phyloP scores from a whole-genome alignment of 2,797 vertebrate genomes.

The Tauraco hartlaubi region DNA sequence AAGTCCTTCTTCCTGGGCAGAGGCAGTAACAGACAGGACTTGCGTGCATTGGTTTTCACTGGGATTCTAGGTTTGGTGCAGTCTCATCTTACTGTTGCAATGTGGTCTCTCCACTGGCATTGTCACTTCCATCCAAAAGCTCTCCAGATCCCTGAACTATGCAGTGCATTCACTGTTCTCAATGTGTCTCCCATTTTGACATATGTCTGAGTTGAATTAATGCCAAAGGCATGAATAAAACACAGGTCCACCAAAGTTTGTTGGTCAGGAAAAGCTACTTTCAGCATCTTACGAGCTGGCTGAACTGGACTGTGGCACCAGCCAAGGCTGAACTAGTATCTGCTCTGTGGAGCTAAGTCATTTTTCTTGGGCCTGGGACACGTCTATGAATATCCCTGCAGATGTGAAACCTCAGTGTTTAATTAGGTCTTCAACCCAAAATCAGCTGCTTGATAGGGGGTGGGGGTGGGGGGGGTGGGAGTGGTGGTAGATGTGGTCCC shows the following conservation, averaged over 20 bases:
- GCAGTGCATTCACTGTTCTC: background rate
- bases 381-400: background rate
- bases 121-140: background rate
- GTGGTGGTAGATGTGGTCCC: background rate
- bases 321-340: background rate
- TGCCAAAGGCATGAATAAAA: background rate
- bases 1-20: background rate
- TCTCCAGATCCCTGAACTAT: background rate
- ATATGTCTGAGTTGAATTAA: background rate
- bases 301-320: background rate
- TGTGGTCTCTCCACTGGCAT: background rate
- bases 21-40: background rate
- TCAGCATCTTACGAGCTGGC: background rate
- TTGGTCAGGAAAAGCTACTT: background rate
- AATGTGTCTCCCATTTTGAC: background rate
- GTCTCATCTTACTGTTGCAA: background rate
- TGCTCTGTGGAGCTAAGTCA: background rate
- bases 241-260: background rate
- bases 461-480: too few relatives aligned
- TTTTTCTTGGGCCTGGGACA: background rate
- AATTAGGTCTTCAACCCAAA: background rate
- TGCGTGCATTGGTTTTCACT: background rate
- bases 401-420: background rate
- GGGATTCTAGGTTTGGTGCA: background rate
- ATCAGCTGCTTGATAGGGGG: background rate